A percentile compares a stretch with the other conserved stretches of the same genome.
phyloP scores from a whole-genome alignment of 2,797 vertebrate species.

The Oreonectes daqikongensis region DNA sequence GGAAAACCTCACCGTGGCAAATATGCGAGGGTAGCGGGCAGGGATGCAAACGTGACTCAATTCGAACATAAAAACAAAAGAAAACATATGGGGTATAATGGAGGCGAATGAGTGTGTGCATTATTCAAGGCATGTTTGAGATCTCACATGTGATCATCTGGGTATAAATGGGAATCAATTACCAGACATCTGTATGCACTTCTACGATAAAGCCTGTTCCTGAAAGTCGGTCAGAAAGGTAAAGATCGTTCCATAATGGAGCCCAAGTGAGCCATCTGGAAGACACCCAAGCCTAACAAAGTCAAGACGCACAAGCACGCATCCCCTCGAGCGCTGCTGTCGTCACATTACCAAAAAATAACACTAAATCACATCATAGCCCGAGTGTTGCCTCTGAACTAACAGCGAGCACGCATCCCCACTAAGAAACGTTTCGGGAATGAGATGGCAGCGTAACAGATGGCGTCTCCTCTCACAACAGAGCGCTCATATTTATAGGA shows the following conservation, averaged over 20 bases:
- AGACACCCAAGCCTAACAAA: conserved; percentile 26
- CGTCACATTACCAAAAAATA: conserved; percentile 24
- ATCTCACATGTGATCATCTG: conserved; percentile 3
- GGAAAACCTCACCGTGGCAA: conserved; percentile 36
- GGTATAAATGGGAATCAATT: conserved; percentile 17
- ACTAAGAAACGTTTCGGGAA: conserved; percentile 8
- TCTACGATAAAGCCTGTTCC: background rate
- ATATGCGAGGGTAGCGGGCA: conserved; percentile 25
- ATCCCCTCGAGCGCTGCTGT: conserved; percentile 1
- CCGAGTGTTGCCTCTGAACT: background rate
- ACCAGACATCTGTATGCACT: conserved; percentile 16
- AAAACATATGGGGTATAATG: background rate
- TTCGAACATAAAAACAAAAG: background rate
- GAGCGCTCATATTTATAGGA: conserved; percentile 32
- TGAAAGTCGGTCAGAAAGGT: background rate
- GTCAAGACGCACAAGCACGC: conserved; percentile 18
- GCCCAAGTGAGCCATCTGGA: conserved; percentile 5
- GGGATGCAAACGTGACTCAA: background rate
- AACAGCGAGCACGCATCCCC: conserved; percentile 4
- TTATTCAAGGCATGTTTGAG: conserved; percentile 4
- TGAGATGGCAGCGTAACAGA: conserved; percentile 13
- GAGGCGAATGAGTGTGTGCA: background rate
- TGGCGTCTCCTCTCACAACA: conserved; percentile 22
- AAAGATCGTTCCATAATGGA: conserved; percentile 10
- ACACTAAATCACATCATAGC: conserved; percentile 28